Conservation (phyloP, 2,113 vertebrate species). For the Mirza zaza region DNA sequence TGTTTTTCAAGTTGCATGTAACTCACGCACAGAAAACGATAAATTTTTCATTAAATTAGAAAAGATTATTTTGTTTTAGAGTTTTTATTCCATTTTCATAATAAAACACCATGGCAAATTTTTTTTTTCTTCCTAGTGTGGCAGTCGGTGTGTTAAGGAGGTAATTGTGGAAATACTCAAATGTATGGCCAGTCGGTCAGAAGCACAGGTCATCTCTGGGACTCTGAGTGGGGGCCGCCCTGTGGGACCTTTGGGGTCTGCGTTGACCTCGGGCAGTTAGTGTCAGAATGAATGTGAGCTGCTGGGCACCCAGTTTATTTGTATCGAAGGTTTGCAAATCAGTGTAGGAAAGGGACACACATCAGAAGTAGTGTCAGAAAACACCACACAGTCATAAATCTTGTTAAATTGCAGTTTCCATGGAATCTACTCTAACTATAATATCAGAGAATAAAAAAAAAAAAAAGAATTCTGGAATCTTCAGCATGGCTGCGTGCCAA, state of each 20-base stretch:
- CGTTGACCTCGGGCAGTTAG: neutral
- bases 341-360: neutral
- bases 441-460: neutral
- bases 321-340: neutral
- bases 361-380: neutral
- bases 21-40: no score
- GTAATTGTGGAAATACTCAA: accelerated
- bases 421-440: neutral
- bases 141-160: no score
- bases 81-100: no score
- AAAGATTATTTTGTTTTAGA: no score
- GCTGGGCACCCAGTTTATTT: neutral
- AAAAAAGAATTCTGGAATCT: neutral
- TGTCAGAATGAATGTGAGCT: neutral
- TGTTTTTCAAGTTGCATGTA: no score
- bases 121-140: no score
- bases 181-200: no score
- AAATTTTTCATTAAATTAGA: no score
- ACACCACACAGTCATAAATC: neutral
- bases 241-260: neutral
- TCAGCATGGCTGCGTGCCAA: accelerated
- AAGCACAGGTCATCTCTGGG: neutral
- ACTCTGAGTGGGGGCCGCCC: no score
- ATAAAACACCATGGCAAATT: no score
- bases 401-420: no score